A percentile compares a stretch with the other conserved stretches of the same genome.
Evolutionary conservation across 2,797 vertebrate genomes (phyloP).

Genomic region (Peromyscus melanophrys): DNA sequence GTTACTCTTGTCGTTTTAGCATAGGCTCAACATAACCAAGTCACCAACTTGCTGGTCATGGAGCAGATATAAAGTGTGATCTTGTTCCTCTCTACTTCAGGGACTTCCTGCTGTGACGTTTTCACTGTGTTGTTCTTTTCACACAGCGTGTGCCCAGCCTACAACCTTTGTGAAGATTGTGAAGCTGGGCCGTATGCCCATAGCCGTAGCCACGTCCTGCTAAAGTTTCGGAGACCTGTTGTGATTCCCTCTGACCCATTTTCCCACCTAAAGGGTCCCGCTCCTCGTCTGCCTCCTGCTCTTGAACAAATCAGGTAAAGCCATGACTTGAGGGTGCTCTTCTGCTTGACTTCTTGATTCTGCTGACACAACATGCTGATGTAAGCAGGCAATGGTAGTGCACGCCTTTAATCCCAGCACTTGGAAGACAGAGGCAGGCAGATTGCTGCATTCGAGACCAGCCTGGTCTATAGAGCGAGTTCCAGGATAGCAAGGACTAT

Average conservation of each 20-base stretch:
- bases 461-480: too few relatives aligned
- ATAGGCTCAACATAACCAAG: neutral
- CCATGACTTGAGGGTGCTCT: neutral
- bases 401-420: neutral
- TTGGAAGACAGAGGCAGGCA: neutral
- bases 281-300: slow-evolving; percentile 85
- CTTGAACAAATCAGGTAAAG: slow-evolving; percentile 90
- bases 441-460: too few relatives aligned
- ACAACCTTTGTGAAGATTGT: slow-evolving; percentile 94
- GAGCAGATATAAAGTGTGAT: neutral
- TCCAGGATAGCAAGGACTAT: too few relatives aligned
- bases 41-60: neutral
- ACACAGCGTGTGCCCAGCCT: slow-evolving; percentile 95
- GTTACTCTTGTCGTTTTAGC: slow-evolving; percentile 42
- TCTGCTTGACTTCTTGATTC: slow-evolving; percentile 19
- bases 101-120: neutral
- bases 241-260: slow-evolving; percentile 76
- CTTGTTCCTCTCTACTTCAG: neutral
- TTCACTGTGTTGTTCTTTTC: slow-evolving; percentile 11
- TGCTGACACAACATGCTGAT: neutral
- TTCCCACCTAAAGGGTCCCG: slow-evolving; percentile 71
- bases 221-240: slow-evolving; percentile 95
- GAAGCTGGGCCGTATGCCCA: slow-evolving; percentile 95
- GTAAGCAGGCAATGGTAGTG: neutral
- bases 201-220: slow-evolving; percentile 94